Base-by-base conservation (phyloP, 2,797 vertebrate genomes). In the Alosa sapidissima region DNA sequence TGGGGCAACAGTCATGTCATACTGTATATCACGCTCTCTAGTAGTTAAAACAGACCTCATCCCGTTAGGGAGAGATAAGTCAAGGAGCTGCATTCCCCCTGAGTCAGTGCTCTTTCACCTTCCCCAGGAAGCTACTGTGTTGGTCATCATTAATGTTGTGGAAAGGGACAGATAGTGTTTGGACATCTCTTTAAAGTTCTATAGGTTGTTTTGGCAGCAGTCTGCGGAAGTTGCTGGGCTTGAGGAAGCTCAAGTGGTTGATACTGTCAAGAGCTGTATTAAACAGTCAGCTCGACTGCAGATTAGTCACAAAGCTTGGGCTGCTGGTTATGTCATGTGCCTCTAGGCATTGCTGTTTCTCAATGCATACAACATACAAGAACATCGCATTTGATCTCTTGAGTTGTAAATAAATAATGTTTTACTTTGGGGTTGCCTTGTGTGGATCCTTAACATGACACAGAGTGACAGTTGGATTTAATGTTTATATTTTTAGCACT, bases 201-300 rank as follows among this genome's bases (percentile, higher is more conserved):
- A 47, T 78, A 21, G 41, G 72, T 47, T 78, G 16, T 45, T 78
- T 78, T 78, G 41, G 41, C 72, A 78, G 72, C 72, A 47, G 72
- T 7, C 36, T 47, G 2, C 41, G 41, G 41, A 78, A 19, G 36
- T 13, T 78, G 5, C 6, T 21, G 11, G 9, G 62, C n/a, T 14
- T 33, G 36, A 78, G 72, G 72, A 78, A 78, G 28, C 19, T 6
- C 7, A 9, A 21, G 2, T 0, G 2, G 72, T 21, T 21, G 36
- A 47, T 78, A 78, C 14, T 47, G 72, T 78, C 72, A 78, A 78
- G 36, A 0, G 72, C 41, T 78, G 72, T 36, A 78, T 78, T 45
- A 78, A 78, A 45, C 72, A 78, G 72, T 78, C 14, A 13, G 36
- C 72, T 24, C 7, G n/a, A 24, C 3, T 62, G 58, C 6, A 62